These are phyloP conservation scores for Notechis scutatus DNA, from an alignment of 2,113 vertebrate genomes.

Conservation along the genomic window DNA sequence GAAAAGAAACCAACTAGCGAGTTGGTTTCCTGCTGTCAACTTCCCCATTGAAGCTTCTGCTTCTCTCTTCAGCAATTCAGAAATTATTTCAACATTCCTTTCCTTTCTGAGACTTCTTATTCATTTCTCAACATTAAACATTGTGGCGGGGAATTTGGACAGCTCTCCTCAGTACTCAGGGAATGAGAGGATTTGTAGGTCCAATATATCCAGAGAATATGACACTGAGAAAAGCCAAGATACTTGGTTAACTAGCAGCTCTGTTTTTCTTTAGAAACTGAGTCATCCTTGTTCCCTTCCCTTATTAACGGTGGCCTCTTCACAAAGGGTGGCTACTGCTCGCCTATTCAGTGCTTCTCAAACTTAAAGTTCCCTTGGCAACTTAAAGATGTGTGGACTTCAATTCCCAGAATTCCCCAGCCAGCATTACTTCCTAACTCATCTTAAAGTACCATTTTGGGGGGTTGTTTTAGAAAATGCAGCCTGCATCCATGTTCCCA, in stretches of 20 bases:
- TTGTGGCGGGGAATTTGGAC: background rate
- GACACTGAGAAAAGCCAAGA: background rate
- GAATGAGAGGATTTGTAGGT: background rate
- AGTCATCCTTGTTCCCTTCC: background rate
- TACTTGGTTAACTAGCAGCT: background rate
- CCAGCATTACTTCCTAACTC: background rate
- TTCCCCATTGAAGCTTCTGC: constrained; percentile 52
- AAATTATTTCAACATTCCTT: constrained; percentile 3
- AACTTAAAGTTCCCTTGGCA: background rate
- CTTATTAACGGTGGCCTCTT: background rate
- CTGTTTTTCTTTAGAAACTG: background rate
- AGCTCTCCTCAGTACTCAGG: background rate
- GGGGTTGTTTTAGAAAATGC: background rate
- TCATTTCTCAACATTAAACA: background rate
- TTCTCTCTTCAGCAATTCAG: constrained; percentile 4
- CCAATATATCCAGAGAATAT: background rate
- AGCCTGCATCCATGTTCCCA: background rate
- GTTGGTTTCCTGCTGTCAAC: constrained; percentile 55
- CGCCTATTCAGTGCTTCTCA: background rate
- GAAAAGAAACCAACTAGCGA: background rate
- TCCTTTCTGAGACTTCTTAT: background rate
- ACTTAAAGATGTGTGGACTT: background rate
- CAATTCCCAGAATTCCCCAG: background rate
- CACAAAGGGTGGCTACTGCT: background rate
- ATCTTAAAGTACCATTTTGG: background rate